Evolutionary conservation across 2,888 invertebrate species (phyloP).

Genomic region (Laspeyria flexula): DNA sequence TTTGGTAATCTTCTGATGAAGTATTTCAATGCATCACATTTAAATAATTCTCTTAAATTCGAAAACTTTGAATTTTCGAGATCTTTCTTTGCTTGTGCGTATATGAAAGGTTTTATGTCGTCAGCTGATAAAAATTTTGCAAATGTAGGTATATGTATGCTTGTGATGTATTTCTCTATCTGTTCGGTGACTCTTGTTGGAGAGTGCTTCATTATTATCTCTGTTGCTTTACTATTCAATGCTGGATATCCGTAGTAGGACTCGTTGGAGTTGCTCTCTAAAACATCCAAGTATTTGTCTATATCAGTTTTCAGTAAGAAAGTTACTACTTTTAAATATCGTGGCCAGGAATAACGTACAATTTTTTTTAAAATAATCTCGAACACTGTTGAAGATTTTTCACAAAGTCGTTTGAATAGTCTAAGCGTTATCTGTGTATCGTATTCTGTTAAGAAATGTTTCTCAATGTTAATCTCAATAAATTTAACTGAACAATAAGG

Average conservation of each 20-base stretch:
- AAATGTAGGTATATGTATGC: constrained; percentile 61
- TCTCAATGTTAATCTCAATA: constrained; percentile 53
- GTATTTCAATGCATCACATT: constrained; percentile 44
- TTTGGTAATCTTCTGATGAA: constrained; percentile 59
- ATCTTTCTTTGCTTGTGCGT: constrained; percentile 41
- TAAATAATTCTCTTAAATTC: constrained; percentile 40
- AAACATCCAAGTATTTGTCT: constrained; percentile 57
- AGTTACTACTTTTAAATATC: constrained; percentile 40
- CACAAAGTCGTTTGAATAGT: constrained; percentile 59
- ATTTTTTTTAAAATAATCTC: constrained; percentile 25
- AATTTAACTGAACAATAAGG: constrained; percentile 63
- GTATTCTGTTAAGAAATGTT: constrained; percentile 30
- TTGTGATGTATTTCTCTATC: constrained; percentile 52
- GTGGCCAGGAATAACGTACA: constrained; percentile 7
- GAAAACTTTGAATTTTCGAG: constrained; percentile 8
- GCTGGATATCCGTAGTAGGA: constrained; percentile 19
- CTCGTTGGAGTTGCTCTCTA: constrained; percentile 46
- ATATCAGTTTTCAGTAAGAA: constrained; percentile 56
- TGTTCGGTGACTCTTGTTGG: constrained; percentile 56
- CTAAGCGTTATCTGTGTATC: constrained; percentile 35
- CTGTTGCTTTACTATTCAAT: constrained; percentile 60
- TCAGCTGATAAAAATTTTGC: constrained; percentile 58
- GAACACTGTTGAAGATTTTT: constrained; percentile 51
- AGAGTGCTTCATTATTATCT: constrained; percentile 59
- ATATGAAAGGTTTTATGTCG: constrained; percentile 58